phyloP scores from a whole-genome alignment of 2,113 vertebrate genomes.

The Synchiropus splendidus region DNA sequence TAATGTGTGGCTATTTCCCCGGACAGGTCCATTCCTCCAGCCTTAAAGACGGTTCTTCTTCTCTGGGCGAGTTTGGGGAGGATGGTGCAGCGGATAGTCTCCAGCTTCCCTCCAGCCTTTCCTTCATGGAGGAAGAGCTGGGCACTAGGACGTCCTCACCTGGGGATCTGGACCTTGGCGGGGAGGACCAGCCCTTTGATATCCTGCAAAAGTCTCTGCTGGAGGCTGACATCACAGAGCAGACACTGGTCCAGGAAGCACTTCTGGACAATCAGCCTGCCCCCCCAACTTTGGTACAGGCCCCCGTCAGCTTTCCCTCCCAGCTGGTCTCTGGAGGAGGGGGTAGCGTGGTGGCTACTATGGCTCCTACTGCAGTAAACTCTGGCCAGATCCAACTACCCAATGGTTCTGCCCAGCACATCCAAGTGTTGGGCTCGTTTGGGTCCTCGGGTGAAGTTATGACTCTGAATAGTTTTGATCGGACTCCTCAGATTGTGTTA shows the following conservation, averaged over 20 bases:
- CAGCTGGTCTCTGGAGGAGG: constrained; percentile 65
- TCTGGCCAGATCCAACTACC: constrained; percentile 86
- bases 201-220: constrained; percentile 97
- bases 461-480: constrained; percentile 91
- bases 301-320: constrained; percentile 54
- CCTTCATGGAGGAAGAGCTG: constrained; percentile 93
- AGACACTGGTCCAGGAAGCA: constrained; percentile 95
- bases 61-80: constrained; percentile 80
- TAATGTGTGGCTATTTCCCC: no score
- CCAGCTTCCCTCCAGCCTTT: constrained; percentile 88
- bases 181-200: constrained; percentile 95
- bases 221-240: constrained; percentile 97
- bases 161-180: constrained; percentile 76
- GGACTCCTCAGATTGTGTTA: constrained; percentile 83
- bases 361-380: constrained; percentile 70
- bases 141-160: constrained; percentile 78
- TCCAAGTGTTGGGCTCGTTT: constrained; percentile 89
- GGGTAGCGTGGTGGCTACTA: constrained; percentile 71
- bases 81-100: constrained; percentile 79
- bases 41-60: constrained; percentile 79
- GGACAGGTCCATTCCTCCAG: constrained; percentile 29
- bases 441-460: constrained; percentile 82
- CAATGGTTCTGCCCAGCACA: constrained; percentile 87
- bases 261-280: constrained; percentile 84
- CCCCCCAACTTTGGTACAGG: constrained; percentile 46